Base-by-base conservation (phyloP, 2,797 vertebrate species). In the Moxostoma hubbsi region DNA sequence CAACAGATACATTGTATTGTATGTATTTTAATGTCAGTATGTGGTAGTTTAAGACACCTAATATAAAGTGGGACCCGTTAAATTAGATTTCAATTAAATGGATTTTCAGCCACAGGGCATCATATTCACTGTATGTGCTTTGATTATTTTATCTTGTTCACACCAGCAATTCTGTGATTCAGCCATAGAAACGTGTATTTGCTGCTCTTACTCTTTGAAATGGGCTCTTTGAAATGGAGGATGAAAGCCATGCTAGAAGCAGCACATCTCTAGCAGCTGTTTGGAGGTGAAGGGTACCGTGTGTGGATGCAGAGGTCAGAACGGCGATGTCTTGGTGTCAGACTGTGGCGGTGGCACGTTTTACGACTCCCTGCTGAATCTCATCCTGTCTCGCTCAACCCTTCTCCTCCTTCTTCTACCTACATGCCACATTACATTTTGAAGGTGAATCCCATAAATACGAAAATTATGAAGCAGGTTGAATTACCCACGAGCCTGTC, bases 391-490 rank as follows among this genome's bases (percentile, higher is more conserved):
- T 51, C 46, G 45, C 71, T 72, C 43, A 36, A 58, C 65, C 72
- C 64, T 45, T 55, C 82, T 82, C 82, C 82, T 72, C 65, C 69
- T 51, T 61, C 73, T 81, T 57, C 76, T 87, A 89, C 86, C 89
- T 90, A 85, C 88, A 91, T 90, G 92, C 88, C 89, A 92, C 91
- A 94, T 94, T 93, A 93, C 89, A 91, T 92, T 92, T 89, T 93
- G 91, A 94, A 94, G 93, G 94, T 93, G 92, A 94, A 90, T 92
- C 89, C 88, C 92, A 93, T 93, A 93, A 93, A 92, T 91, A 89
- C 89, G 83, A 82, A 92, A 93, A 93, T 93, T 90, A 93, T 90
- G 87, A 89, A 87, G 86, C 86, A 90, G 90, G 86, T 90, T 92
- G 90, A 91, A 93, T 93, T 90, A 91, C 90, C 84, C 82, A 59